Evolutionary conservation across 2,888 invertebrate genomes (phyloP).

Genomic region (Andrena marginata): DNA sequence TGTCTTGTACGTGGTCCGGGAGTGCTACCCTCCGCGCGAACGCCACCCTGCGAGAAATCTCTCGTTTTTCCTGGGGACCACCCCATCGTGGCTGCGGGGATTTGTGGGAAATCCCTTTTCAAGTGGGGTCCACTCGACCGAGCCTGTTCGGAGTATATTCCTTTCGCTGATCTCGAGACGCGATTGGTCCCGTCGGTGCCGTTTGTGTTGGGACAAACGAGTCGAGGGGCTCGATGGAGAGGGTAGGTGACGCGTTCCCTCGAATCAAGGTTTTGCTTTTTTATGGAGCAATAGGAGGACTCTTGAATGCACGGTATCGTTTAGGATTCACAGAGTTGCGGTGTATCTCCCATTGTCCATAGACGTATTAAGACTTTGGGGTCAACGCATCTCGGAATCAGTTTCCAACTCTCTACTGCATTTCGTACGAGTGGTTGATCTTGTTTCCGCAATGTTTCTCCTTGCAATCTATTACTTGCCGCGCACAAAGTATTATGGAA

Average conservation of each 20-base stretch:
- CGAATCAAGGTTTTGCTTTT: slow-evolving; percentile 6
- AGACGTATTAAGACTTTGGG: not conserved
- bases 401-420: not conserved
- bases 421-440: not conserved
- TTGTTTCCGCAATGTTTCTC: not conserved
- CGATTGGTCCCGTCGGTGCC: slow-evolving; percentile 35
- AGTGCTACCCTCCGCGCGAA: slow-evolving; percentile 14
- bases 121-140: slow-evolving; percentile 18
- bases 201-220: slow-evolving; percentile 44
- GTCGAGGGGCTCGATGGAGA: not conserved
- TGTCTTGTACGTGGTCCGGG: slow-evolving; percentile 16
- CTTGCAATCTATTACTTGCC: not conserved
- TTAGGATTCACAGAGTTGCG: no score
- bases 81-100: not conserved
- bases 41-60: slow-evolving; percentile 37
- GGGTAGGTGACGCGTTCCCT: slow-evolving; percentile 3
- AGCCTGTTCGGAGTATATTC: slow-evolving; percentile 44
- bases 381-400: not conserved
- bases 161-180: slow-evolving; percentile 49
- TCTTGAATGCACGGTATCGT: no score
- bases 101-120: slow-evolving; percentile 31
- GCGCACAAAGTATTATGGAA: slow-evolving; percentile 10
- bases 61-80: slow-evolving; percentile 11
- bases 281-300: not conserved
- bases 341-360: not conserved